Conservation (phyloP, 2,797 vertebrate genomes). For the Ibycter americanus region DNA sequence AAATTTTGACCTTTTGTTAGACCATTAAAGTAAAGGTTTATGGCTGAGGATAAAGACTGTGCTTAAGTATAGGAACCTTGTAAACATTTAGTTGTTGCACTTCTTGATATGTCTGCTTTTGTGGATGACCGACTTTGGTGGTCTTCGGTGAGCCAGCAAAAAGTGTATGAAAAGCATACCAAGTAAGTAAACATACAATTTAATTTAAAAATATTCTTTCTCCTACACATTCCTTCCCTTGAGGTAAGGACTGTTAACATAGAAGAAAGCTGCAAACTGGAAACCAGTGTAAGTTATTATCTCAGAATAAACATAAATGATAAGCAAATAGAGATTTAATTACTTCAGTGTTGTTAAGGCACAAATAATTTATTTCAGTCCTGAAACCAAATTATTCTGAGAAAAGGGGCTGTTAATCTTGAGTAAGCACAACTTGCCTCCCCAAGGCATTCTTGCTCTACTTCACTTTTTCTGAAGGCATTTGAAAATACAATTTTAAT, state of each 20-base stretch:
- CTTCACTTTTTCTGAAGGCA: neutral
- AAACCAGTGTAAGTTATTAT: neutral
- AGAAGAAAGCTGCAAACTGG: neutral
- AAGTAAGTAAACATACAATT: neutral
- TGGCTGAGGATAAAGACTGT: neutral
- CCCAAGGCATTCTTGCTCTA: neutral
- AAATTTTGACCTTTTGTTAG: neutral
- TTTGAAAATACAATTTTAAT: neutral
- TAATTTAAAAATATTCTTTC: neutral
- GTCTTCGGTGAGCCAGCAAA: neutral
- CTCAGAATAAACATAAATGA: neutral
- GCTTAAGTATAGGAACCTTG: neutral
- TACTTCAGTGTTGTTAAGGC: neutral
- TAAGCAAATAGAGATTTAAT: neutral
- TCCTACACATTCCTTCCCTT: neutral
- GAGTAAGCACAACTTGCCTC: neutral
- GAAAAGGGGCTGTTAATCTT: neutral
- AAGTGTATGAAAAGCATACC: neutral
- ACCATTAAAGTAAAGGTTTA: neutral
- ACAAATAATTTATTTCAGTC: neutral
- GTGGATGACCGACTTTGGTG: neutral
- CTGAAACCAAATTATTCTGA: neutral
- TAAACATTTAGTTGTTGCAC: neutral
- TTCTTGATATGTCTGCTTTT: neutral
- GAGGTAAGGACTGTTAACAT: neutral